These are phyloP conservation scores for Amblyteles armatorius DNA, from an alignment of 2,888 invertebrate species.

Conservation along the genomic window DNA sequence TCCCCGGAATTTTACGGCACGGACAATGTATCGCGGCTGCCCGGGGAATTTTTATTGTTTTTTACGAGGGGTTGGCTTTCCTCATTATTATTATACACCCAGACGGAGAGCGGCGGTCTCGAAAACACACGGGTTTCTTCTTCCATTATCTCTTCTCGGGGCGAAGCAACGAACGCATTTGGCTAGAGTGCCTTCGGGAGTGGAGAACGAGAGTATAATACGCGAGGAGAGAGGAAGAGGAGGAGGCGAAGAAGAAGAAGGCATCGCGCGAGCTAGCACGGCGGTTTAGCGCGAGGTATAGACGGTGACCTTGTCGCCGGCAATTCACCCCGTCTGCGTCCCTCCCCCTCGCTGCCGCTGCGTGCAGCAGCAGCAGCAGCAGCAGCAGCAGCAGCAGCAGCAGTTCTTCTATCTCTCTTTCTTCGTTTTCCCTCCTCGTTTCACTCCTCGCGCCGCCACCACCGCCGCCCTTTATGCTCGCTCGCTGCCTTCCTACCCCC, in stretches of 20 bases:
- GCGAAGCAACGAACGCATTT: constrained; percentile 70
- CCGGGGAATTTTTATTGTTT: constrained; percentile 54
- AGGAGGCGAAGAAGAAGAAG: constrained; percentile 69
- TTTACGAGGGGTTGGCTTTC: constrained; percentile 72
- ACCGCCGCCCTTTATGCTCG: constrained; percentile 61
- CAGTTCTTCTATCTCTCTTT: constrained; percentile 33
- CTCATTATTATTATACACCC: constrained; percentile 74
- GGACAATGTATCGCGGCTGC: background rate
- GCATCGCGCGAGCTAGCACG: constrained; percentile 72
- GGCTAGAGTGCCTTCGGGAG: constrained; percentile 70
- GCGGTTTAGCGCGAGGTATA: constrained; percentile 79
- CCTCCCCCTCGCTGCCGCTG: constrained; percentile 69
- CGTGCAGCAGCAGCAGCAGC: constrained; percentile 60
- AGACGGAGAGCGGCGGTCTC: background rate
- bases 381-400: constrained; percentile 59
- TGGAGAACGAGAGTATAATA: constrained; percentile 73
- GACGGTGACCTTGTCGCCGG: constrained; percentile 84
- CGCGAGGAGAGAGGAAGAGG: constrained; percentile 37
- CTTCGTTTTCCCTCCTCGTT: constrained; percentile 56
- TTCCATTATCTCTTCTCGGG: constrained; percentile 19
- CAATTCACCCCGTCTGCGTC: constrained; percentile 83
- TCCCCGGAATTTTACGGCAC: background rate
- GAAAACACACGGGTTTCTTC: constrained; percentile 3
- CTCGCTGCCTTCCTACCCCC: constrained; percentile 68
- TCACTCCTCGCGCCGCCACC: constrained; percentile 59